Conservation (phyloP, 2,888 invertebrate genomes). For the Drosophila villosipedis region DNA sequence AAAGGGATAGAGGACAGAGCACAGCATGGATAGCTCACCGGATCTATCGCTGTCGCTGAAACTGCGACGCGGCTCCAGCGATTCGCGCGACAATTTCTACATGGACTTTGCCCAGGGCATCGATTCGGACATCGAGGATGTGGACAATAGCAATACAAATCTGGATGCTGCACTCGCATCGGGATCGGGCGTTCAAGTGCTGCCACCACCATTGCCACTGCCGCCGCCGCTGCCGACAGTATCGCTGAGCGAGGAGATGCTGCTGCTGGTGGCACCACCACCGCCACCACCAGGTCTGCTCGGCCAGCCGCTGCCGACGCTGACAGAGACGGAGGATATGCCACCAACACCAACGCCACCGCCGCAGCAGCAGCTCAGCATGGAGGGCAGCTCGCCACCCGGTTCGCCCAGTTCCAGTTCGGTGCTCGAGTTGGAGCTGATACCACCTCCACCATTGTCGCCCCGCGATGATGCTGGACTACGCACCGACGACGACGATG, state of each 20-base stretch:
- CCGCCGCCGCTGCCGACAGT: slow-evolving; percentile 62
- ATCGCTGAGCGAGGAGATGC: slow-evolving; percentile 60
- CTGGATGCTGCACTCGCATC: slow-evolving; percentile 48
- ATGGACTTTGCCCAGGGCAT: slow-evolving; percentile 96
- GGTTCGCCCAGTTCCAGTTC: slow-evolving; percentile 70
- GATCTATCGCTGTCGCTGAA: slow-evolving; percentile 94
- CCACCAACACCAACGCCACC: slow-evolving; percentile 82
- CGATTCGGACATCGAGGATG: slow-evolving; percentile 95
- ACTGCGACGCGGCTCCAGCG: slow-evolving; percentile 93
- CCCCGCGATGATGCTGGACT: slow-evolving; percentile 65
- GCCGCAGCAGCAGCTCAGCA: slow-evolving; percentile 38
- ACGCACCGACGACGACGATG: slow-evolving; percentile 65
- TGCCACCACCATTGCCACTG: slow-evolving; percentile 46
- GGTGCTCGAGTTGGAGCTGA: slow-evolving; percentile 79
- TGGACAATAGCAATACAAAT: slow-evolving; percentile 88
- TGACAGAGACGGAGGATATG: slow-evolving; percentile 82
- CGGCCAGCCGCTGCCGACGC: slow-evolving; percentile 76
- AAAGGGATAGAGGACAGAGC: background rate
- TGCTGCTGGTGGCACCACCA: slow-evolving; percentile 62
- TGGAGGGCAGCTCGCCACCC: slow-evolving; percentile 58
- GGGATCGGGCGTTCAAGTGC: slow-evolving; percentile 38
- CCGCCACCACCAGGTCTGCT: slow-evolving; percentile 69
- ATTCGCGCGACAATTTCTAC: slow-evolving; percentile 94
- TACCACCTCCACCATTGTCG: slow-evolving; percentile 77
- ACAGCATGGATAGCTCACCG: slow-evolving; percentile 90